Conservation (phyloP, 2,888 invertebrate species). For the Caenorhabditis parvicauda region DNA sequence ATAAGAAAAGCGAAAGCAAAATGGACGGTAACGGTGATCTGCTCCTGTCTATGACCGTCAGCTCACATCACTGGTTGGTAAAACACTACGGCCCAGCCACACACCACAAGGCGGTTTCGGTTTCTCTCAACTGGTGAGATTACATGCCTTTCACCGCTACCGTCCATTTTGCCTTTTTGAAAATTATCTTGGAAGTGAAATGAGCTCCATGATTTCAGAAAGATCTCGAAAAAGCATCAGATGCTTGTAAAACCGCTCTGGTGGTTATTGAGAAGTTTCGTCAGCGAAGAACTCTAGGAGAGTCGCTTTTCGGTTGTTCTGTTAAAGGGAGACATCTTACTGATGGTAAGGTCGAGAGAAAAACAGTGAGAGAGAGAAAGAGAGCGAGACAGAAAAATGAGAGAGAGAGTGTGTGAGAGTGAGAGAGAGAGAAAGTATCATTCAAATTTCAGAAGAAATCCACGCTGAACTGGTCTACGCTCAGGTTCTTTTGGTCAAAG, state of each 20-base stretch:
- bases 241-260: conserved; percentile 39
- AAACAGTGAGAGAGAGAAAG: neutral
- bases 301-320: conserved; percentile 43
- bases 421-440: conserved; percentile 2
- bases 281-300: conserved; percentile 39
- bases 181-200: neutral
- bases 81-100: too few species aligned
- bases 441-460: conserved; percentile 45
- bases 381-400: neutral
- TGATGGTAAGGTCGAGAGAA: conserved; percentile 18
- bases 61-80: too few species aligned
- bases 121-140: neutral
- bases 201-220: conserved; percentile 24
- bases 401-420: conserved; percentile 65
- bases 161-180: neutral
- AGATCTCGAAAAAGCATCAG: conserved; percentile 52
- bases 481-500: conserved; percentile 82
- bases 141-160: neutral
- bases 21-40: too few species aligned
- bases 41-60: too few species aligned
- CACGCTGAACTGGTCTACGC: conserved; percentile 94
- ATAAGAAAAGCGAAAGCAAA: too few species aligned
- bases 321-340: conserved; percentile 28
- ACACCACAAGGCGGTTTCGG: too few species aligned
- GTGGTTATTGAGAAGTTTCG: conserved; percentile 48